Conservation (phyloP, 2,113 vertebrate genomes). For the Arenaria interpres region DNA sequence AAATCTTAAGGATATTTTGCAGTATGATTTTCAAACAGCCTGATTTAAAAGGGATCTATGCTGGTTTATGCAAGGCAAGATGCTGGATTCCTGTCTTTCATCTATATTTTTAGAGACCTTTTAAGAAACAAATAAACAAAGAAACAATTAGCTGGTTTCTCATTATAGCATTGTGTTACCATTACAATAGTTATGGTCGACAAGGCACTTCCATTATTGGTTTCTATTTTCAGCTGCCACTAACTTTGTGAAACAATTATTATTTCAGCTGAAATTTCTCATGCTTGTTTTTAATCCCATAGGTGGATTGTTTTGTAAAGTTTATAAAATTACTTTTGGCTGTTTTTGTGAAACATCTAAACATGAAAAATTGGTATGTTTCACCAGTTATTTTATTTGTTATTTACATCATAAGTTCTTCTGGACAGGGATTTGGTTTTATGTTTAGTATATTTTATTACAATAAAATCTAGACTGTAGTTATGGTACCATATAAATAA, state of each 20-base stretch:
- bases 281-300: conserved; percentile 17
- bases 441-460: neutral
- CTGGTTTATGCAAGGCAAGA: neutral
- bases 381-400: conserved; percentile 20
- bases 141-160: conserved; percentile 36
- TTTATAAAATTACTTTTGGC: conserved; percentile 29
- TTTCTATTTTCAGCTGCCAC: conserved; percentile 31
- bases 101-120: neutral
- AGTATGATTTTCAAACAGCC: neutral
- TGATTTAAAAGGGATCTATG: neutral
- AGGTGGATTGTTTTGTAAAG: conserved; percentile 9
- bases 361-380: neutral
- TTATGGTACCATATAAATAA: conserved; percentile 11
- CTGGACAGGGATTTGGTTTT: conserved; percentile 16
- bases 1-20: neutral
- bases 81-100: neutral
- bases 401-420: conserved; percentile 17
- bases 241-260: conserved; percentile 37
- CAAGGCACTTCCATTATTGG: conserved; percentile 12
- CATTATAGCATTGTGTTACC: neutral
- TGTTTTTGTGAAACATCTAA: conserved; percentile 32
- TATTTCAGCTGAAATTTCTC: conserved; percentile 33
- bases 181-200: conserved; percentile 19
- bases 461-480: neutral
- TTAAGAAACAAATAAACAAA: conserved; percentile 21